These are phyloP conservation scores for Allophyes oxyacanthae DNA, from an alignment of 2,888 invertebrate species.

Conservation along the genomic window DNA sequence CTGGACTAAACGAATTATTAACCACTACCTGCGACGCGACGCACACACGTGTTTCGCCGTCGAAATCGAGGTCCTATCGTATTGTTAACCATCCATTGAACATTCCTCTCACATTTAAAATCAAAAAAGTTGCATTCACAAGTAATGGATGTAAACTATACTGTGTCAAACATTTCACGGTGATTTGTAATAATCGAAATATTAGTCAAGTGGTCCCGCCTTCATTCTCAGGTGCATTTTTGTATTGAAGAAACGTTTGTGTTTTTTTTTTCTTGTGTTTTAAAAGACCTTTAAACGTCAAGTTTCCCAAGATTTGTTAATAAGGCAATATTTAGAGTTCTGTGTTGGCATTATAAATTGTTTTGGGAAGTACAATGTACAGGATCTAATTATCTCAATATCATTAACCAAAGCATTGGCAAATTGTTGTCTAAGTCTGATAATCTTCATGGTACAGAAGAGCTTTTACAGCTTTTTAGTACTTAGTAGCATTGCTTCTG, in stretches of 20 bases:
- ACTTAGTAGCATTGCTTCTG: too few relatives aligned
- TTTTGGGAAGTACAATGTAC: background rate
- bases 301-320: conserved; percentile 85
- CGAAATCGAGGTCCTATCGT: conserved; percentile 26
- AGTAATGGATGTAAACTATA: conserved; percentile 57
- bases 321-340: conserved; percentile 70
- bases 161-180: conserved; percentile 59
- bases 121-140: background rate
- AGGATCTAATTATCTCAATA: background rate
- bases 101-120: conserved; percentile 13
- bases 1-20: conserved; percentile 88
- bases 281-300: conserved; percentile 81
- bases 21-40: conserved; percentile 86
- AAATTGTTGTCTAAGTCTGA: too few relatives aligned
- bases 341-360: conserved; percentile 31
- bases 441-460: too few relatives aligned
- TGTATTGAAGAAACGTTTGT: conserved; percentile 86
- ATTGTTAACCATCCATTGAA: conserved; percentile 60
- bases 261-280: conserved; percentile 85
- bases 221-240: conserved; percentile 89
- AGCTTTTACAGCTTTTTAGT: conserved; percentile 4
- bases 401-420: background rate
- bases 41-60: conserved; percentile 65
- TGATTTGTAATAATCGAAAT: conserved; percentile 84
- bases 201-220: conserved; percentile 87